Evolutionary conservation across 2,888 invertebrate species (phyloP).

Genomic region (Ferdinandea cuprea): DNA sequence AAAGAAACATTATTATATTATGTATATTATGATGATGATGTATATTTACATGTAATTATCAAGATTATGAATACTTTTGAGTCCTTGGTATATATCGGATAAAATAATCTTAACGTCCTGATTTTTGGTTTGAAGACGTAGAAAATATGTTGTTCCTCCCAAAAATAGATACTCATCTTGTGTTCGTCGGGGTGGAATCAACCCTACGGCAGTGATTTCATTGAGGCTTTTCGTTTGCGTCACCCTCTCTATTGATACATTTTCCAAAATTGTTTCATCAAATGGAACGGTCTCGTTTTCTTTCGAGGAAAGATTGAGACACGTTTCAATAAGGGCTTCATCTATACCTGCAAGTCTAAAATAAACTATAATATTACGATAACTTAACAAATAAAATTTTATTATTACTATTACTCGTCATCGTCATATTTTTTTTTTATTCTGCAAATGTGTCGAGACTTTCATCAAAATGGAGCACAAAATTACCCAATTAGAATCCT

Average conservation of each 20-base stretch:
- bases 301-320: conserved; percentile 77
- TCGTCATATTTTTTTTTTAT: no score
- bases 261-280: conserved; percentile 77
- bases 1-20: neutral
- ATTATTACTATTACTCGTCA: no score
- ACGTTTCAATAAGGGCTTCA: conserved; percentile 77
- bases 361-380: neutral
- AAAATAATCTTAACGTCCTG: conserved; percentile 76
- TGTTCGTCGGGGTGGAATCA: conserved; percentile 57
- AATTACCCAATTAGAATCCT: no score
- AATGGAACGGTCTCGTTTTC: conserved; percentile 78
- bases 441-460: no score
- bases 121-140: conserved; percentile 75
- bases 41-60: conserved; percentile 80
- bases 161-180: conserved; percentile 40
- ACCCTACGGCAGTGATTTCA: conserved; percentile 75
- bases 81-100: conserved; percentile 77
- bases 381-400: no score
- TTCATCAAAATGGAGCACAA: no score
- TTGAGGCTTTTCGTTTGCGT: conserved; percentile 75
- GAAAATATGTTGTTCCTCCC: conserved; percentile 60
- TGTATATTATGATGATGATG: neutral
- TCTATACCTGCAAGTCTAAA: conserved; percentile 79
- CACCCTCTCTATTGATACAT: conserved; percentile 77
- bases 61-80: conserved; percentile 80